Conservation (phyloP, 2,888 invertebrate genomes). For the Habrosyne pyritoides region DNA sequence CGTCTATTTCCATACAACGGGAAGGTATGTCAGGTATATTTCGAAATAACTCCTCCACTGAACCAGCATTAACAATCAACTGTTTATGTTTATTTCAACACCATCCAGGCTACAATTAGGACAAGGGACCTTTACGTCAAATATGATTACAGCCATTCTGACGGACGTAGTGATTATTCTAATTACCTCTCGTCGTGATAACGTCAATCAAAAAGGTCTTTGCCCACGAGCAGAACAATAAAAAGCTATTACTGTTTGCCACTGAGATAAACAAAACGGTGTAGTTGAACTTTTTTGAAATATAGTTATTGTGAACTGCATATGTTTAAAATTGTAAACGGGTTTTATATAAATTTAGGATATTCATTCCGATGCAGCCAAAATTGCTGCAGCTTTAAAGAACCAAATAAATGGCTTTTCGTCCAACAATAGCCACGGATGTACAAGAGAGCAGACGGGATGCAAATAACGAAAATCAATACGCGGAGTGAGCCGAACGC, state of each 20-base stretch:
- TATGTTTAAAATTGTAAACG: background rate
- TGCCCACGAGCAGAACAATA: constrained; percentile 8
- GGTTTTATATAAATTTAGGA: constrained; percentile 17
- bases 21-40: constrained; percentile 69
- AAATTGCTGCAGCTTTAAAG: constrained; percentile 36
- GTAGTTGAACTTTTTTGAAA: background rate
- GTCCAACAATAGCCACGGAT: constrained; percentile 75
- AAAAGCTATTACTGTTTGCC: constrained; percentile 1
- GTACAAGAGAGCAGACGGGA: constrained; percentile 74
- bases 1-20: constrained; percentile 69
- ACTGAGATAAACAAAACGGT: constrained; percentile 1
- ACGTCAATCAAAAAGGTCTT: constrained; percentile 20
- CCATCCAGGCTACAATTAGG: constrained; percentile 24
- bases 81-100: constrained; percentile 21
- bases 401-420: constrained; percentile 58
- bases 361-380: constrained; percentile 23
- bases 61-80: constrained; percentile 32
- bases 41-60: constrained; percentile 56
- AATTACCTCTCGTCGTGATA: constrained; percentile 26
- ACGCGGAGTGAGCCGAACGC: constrained; percentile 63
- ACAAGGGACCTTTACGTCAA: constrained; percentile 15
- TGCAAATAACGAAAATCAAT: constrained; percentile 83
- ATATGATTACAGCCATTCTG: constrained; percentile 16
- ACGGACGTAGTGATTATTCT: constrained; percentile 25
- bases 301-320: background rate